Evolutionary conservation across 2,888 invertebrate species (phyloP).

Genomic region (Ophioninae sp.): DNA sequence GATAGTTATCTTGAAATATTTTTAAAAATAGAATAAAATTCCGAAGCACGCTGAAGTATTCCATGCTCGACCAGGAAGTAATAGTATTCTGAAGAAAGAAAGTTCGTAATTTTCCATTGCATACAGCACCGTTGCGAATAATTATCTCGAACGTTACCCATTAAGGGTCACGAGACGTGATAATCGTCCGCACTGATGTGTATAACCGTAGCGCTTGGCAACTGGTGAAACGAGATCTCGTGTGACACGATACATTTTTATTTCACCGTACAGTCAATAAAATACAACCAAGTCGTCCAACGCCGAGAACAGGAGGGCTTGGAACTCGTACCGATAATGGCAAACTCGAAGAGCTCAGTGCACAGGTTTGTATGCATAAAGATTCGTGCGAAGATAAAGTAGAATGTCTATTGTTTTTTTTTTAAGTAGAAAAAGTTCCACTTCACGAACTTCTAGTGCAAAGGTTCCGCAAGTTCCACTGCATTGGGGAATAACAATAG

Average conservation of each 20-base stretch:
- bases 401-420: background rate
- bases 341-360: constrained; percentile 84
- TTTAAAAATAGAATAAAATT: background rate
- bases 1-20: background rate
- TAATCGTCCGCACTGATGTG: background rate
- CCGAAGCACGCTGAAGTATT: background rate
- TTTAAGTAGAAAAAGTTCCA: background rate
- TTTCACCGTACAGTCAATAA: constrained; percentile 81
- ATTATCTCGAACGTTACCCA: constrained; percentile 8
- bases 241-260: background rate
- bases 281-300: constrained; percentile 81
- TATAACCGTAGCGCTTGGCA: background rate
- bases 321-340: constrained; percentile 82
- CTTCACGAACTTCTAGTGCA: background rate
- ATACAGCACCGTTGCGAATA: constrained; percentile 2
- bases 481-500: background rate
- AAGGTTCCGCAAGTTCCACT: background rate
- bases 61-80: background rate
- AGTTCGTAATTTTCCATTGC: background rate
- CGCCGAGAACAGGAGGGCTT: constrained; percentile 76
- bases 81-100: background rate
- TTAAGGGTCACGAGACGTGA: background rate
- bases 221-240: background rate
- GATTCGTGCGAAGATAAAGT: constrained; percentile 7
- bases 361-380: constrained; percentile 79